Evolutionary conservation across 2,113 vertebrate species (phyloP), one percentile per base, ranked within the genome.

Genomic region (Choloepus hoffmanni): DNA sequence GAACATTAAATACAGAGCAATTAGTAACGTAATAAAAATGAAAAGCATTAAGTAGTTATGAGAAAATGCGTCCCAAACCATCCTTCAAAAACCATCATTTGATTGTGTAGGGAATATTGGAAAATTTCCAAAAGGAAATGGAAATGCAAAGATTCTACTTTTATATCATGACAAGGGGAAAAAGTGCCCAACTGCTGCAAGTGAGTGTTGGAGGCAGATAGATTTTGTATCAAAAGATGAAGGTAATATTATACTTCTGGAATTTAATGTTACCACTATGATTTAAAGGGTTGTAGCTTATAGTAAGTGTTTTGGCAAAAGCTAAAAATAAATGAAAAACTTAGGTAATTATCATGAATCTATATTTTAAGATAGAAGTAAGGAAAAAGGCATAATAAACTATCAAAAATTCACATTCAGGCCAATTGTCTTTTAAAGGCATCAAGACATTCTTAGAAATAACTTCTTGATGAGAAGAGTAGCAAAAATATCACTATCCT

Each of bases 191-290:
- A 23, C 8, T 62, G 26, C n/a, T 58, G 1, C 30, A 21, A 40
- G 36, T 70, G 82, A n/a, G 63, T 40, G 50, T 87, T 87, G 33
- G 24, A 50, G 16, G 16, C 40, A 68, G 89, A 76, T 65, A 68
- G 89, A 76, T 65, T 95, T 70, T 95, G 50, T 86, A 86, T n/a
- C 63, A 40, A 74, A 94, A 68, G 45, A 50, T 88, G 58, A 87
- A 90, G 50, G 36, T 68, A 50, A 63, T 72, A 73, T 50, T 63
- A 63, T 18, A 21, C 50, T 43, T 93, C 63, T 92, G 58, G 48
- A 94, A 95, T 72, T 65, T n/a, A 78, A 3, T 60, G 24, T 73
- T 60, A 82, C 70, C 43, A 40, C 48, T 73, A 43, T 87, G 85
- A 88, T 48, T 74, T 78, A 67, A 83, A 90, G 19, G 40, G 16